Conservation (phyloP, 2,888 invertebrate genomes). For the Netelia virgata region DNA sequence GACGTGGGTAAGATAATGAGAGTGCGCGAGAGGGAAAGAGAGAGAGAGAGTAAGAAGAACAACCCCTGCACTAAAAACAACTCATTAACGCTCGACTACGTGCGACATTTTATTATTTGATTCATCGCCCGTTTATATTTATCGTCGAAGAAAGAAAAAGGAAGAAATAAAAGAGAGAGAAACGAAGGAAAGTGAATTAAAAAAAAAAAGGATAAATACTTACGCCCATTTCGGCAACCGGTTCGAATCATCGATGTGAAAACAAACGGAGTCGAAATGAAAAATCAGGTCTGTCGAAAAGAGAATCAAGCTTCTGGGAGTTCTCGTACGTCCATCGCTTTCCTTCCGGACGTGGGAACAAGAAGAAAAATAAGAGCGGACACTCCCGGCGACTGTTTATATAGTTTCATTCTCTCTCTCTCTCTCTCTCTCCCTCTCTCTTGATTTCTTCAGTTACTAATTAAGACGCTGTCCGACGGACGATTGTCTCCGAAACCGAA, state of each 20-base stretch:
- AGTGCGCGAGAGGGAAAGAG: not conserved
- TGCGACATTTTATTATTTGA: conserved; percentile 26
- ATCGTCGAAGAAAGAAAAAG: not conserved
- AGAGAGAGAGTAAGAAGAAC: not conserved
- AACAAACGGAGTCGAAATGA: conserved; percentile 43
- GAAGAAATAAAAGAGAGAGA: conserved; percentile 24
- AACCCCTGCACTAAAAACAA: conserved; percentile 31
- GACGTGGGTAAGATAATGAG: conserved; percentile 25
- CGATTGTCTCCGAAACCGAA: conserved; percentile 80
- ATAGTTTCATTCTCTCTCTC: not conserved
- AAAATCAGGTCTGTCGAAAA: conserved; percentile 62
- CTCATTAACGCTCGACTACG: conserved; percentile 37
- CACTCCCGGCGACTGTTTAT: conserved; percentile 54
- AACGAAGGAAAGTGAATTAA: conserved; percentile 4
- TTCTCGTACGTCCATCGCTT: conserved; percentile 54
- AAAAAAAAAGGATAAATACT: not conserved
- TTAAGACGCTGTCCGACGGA: conserved; percentile 82
- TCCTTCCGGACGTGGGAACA: not conserved
- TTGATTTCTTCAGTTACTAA: conserved; percentile 78
- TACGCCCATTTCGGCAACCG: not conserved
- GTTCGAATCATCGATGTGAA: conserved; percentile 8
- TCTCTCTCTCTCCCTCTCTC: conserved; percentile 11
- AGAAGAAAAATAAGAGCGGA: conserved; percentile 60
- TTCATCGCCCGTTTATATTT: conserved; percentile 7
- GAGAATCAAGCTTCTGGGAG: conserved; percentile 67